Evolutionary conservation across 2,888 invertebrate genomes (phyloP), one percentile per base, ranked within the genome.

Genomic region (Drepana falcataria): DNA sequence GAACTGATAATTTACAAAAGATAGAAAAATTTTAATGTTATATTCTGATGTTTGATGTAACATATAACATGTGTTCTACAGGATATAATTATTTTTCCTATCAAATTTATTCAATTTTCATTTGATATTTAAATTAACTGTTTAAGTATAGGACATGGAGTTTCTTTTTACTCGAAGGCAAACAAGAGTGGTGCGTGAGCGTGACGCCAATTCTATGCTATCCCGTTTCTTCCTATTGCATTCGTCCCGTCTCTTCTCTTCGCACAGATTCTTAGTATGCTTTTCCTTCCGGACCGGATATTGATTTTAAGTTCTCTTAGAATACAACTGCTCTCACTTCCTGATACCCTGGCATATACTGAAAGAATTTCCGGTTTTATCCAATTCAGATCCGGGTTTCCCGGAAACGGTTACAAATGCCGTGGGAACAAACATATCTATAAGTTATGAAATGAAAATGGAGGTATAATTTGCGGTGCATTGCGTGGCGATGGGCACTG

Each of bases 301-400:
- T 80, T 66, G 81, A 81, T 79, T 81, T 71, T 75, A 65, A 59
- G 64, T 57, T 54, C 35, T 54, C 53, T 58, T 54, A 35, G 4
- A n/a, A n/a, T n/a, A n/a, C 53, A 35, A 56, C 53, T 55, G 52
- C 64, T 63, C 64, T 56, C 57, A 60, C 60, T 72, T 79, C 65
- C 77, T 83, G 83, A 49, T 63, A 55, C 60, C 82, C 82, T 80
- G 59, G 77, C 70, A 59, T 9, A 51, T 53, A 41, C 73, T 76
- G 77, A 72, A 81, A 64, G 63, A 59, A 73, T 72, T 81, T 82
- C 83, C 83, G 81, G 83, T 78, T 71, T 70, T 61, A 56, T 63
- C 62, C 58, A 62, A 59, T 58, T 55, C 57, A 59, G 59, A 62
- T 68, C 68, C 69, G 69, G 68, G 34, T 51, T 52, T 47, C 21